Conservation (phyloP, 92 coral and sea anemone genomes). For the Parazoanthus swiftii region DNA sequence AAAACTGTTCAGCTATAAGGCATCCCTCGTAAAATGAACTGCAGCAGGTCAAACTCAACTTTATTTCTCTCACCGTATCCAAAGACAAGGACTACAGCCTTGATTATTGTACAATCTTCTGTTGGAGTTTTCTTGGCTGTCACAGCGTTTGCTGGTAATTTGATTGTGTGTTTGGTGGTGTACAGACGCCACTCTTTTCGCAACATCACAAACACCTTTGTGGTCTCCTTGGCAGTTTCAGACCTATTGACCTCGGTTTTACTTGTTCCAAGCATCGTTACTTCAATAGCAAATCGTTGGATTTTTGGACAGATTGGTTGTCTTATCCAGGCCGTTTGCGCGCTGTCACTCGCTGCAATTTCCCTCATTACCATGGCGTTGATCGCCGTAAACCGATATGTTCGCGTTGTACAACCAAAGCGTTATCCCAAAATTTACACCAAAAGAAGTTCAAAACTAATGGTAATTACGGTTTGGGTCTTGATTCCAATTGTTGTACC, state of each 20-base stretch:
- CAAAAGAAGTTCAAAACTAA: not conserved
- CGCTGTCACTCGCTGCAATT: not conserved
- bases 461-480: not conserved
- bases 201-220: conserved; percentile 12
- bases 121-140: not conserved
- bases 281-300: conserved; percentile 18
- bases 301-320: conserved; percentile 22
- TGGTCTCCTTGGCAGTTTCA: conserved; percentile 19
- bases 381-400: conserved; percentile 24
- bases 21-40: not conserved
- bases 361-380: not conserved
- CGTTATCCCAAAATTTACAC: not conserved
- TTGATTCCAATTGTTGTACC: not conserved
- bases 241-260: conserved; percentile 16
- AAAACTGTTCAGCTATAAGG: not conserved
- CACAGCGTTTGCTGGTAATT: conserved; percentile 11
- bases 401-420: conserved; percentile 18
- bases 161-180: conserved; percentile 19
- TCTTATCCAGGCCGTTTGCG: not conserved
- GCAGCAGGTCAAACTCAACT: not conserved
- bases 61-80: too few relatives aligned
- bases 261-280: not conserved
- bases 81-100: not conserved
- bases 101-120: not conserved
- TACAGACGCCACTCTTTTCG: conserved; percentile 1